Evolutionary conservation across 2,113 vertebrate genomes (phyloP), one percentile per base, ranked within the genome.

Genomic region (Tachysurus vachellii): DNA sequence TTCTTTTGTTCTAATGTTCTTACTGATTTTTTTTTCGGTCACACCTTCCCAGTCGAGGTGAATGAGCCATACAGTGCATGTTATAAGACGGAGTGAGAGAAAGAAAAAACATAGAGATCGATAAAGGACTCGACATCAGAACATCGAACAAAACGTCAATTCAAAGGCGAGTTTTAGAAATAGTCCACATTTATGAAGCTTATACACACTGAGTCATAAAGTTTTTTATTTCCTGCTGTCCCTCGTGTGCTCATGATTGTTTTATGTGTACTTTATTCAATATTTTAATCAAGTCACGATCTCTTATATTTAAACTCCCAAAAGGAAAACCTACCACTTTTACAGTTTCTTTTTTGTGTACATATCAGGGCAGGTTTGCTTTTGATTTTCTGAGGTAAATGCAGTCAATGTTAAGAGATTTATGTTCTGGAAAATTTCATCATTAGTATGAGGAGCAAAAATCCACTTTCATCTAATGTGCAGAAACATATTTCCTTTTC

Each of bases 1-100:
- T 44, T 62, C 54, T 75, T 87, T 82, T 87, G 85, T 89, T 87
- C 64, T 70, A 42, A 57, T 23, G 3, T 71, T 89, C 86, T 36
- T 36, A 87, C 86, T 87, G 68, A 89, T 87, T 1, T 77, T 85
- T 83, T 89, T 89, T 82, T 84, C 86, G 86, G 81, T 57, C 86
- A 56, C 85, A 71, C 79, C 82, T 89, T 36, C 64, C 64, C 75
- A 42, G 85, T 66, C n/a, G 47, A 87, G 82, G 64, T 83, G 71
- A 87, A 36, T 2, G 76, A 84, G 66, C 82, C 70, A 61, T 84
- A 66, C 77, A 85, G 88, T n/a, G 31, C 80, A 85, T 68, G 80
- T 59, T 82, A 84, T 70, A 66, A 82, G 59, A 89, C 53, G 61
- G 68, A 62, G 53, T 82, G 85, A 85, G 77, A 59, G 54, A 87